A percentile compares a stretch with the other conserved stretches of the same genome.
Evolutionary conservation across 2,113 vertebrate species (phyloP).

Genomic region (Gymnorhina tibicen): DNA sequence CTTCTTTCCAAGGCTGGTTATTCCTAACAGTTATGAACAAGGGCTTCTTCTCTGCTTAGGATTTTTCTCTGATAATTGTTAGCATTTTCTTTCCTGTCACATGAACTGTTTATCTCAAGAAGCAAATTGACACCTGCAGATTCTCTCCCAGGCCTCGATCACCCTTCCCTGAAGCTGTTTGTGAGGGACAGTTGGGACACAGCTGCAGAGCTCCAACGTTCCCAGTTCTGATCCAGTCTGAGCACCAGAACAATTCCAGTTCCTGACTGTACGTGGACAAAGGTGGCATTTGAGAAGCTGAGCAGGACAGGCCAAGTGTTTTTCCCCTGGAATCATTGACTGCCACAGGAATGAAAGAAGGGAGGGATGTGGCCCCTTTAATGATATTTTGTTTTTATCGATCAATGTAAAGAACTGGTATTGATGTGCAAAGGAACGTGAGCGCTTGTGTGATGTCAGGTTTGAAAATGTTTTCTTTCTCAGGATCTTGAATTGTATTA

Average conservation of each 20-base stretch:
- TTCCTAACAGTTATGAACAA: neutral
- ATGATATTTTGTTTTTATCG: neutral
- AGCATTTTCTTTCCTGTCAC: constrained; percentile 15
- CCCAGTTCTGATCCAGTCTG: neutral
- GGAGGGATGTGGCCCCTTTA: neutral
- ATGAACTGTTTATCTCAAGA: constrained; percentile 43
- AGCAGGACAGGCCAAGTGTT: neutral
- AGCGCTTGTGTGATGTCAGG: neutral
- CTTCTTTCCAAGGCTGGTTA: neutral
- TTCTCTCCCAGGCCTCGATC: neutral
- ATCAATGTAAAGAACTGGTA: neutral
- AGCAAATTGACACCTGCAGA: constrained; percentile 27
- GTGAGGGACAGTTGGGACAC: neutral
- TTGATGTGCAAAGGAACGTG: neutral
- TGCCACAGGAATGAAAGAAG: neutral
- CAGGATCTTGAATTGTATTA: neutral
- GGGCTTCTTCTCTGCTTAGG: neutral
- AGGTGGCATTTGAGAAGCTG: neutral
- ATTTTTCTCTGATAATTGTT: constrained; percentile 11
- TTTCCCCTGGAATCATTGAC: neutral
- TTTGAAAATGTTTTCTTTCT: neutral
- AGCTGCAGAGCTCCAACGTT: neutral
- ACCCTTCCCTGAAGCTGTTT: neutral
- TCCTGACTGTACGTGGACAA: neutral
- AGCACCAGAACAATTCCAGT: neutral